phyloP scores from a whole-genome alignment of 2,888 invertebrate species.

The Pyrrhia umbra region DNA sequence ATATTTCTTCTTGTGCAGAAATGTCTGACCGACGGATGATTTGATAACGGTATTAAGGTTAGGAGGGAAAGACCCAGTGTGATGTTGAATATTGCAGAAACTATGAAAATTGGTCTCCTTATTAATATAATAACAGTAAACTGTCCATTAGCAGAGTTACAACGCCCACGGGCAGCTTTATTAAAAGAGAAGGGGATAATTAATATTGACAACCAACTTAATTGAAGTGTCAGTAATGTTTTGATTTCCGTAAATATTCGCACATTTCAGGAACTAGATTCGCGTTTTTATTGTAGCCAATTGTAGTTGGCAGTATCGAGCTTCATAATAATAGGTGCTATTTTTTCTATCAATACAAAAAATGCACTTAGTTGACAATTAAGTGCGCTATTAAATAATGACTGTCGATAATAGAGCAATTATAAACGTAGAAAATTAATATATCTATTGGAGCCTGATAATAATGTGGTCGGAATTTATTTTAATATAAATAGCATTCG shows the following conservation, averaged over 20 bases:
- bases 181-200: slow-evolving; percentile 49
- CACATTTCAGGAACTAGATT: slow-evolving; percentile 44
- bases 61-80: background rate
- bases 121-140: background rate
- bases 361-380: slow-evolving; percentile 22
- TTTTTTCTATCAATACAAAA: slow-evolving; percentile 29
- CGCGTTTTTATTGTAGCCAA: slow-evolving; percentile 6
- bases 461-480: slow-evolving; percentile 34
- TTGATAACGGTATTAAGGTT: no score
- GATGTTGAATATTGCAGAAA: background rate
- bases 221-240: slow-evolving; percentile 44
- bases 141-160: slow-evolving; percentile 1
- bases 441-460: background rate
- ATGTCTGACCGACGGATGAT: no score
- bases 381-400: slow-evolving; percentile 29
- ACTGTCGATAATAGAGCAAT: slow-evolving; percentile 30
- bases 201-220: slow-evolving; percentile 37
- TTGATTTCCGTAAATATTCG: slow-evolving; percentile 44
- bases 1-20: no score
- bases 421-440: slow-evolving; percentile 13
- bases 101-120: background rate
- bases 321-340: background rate
- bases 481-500: slow-evolving; percentile 68
- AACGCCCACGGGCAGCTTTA: background rate
- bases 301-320: slow-evolving; percentile 9